Evolutionary conservation across 2,888 invertebrate genomes (phyloP).

Genomic region (Acanthosepion pharaonis): DNA sequence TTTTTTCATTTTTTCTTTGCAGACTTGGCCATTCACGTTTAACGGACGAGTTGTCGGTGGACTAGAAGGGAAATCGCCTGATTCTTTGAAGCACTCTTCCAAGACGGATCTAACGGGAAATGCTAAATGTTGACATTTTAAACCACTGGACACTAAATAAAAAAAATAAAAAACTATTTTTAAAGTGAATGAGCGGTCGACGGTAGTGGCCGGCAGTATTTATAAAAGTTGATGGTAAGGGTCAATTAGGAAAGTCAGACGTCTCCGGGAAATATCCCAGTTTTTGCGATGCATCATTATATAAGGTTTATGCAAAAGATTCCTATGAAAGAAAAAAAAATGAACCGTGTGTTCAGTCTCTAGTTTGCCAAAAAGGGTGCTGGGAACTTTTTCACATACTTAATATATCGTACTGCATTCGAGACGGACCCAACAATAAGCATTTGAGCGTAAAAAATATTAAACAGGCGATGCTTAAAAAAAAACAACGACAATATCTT

Average conservation of each 20-base stretch:
- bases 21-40: conserved; percentile 63
- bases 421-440: background rate
- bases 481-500: too few relatives aligned
- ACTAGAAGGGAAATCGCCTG: conserved; percentile 50
- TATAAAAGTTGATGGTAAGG: background rate
- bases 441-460: too few relatives aligned
- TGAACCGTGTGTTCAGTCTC: too few relatives aligned
- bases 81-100: conserved; percentile 50
- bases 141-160: background rate
- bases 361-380: too few relatives aligned
- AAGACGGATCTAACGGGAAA: conserved; percentile 50
- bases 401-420: background rate
- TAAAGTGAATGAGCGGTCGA: background rate
- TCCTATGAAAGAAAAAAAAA: too few relatives aligned
- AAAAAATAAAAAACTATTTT: background rate
- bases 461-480: too few relatives aligned
- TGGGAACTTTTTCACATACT: too few relatives aligned
- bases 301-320: too few relatives aligned
- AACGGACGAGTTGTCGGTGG: conserved; percentile 54
- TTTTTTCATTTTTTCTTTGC: conserved; percentile 40
- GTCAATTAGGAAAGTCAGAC: background rate
- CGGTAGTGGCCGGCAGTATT: background rate
- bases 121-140: background rate
- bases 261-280: background rate
- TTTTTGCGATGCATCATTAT: background rate